Percentiles rank a stretch among this genome's conserved stretches.
Evolutionary conservation across 2,888 invertebrate species (phyloP).

Genomic region (Melangyna quadrimaculata): DNA sequence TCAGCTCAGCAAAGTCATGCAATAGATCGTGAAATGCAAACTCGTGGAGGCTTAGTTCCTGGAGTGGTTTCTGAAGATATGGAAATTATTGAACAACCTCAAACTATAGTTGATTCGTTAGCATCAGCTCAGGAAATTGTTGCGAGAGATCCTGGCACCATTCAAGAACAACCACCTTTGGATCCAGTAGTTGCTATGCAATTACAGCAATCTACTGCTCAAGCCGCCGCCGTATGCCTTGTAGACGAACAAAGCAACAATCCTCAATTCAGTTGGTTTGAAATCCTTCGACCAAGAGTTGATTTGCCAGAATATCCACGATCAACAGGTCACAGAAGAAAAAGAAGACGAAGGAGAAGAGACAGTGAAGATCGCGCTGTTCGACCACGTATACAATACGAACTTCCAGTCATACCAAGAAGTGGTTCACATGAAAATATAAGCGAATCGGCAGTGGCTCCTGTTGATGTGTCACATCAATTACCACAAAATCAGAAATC

Average conservation of each 20-base stretch:
- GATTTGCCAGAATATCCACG: slow-evolving; percentile 27
- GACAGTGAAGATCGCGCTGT: not conserved
- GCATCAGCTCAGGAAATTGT: not conserved
- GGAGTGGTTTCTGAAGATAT: not conserved
- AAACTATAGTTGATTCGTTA: not conserved
- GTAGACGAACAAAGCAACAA: not conserved
- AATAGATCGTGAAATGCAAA: not conserved
- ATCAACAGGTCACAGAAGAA: slow-evolving; percentile 5
- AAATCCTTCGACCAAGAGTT: slow-evolving; percentile 40
- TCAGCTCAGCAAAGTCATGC: too few relatives aligned
- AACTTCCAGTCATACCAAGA: slow-evolving; percentile 5
- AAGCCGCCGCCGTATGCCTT: not conserved
- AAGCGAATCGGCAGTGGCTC: not conserved
- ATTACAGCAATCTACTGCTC: not conserved
- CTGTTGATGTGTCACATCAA: not conserved
- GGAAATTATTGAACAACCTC: not conserved
- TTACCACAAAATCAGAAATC: not conserved
- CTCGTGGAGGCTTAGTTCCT: too few relatives aligned
- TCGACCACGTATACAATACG: not conserved
- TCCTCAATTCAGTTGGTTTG: slow-evolving; percentile 13
- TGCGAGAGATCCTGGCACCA: not conserved
- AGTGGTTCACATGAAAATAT: not conserved
- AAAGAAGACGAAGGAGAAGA: not conserved
- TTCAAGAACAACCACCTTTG: not conserved
- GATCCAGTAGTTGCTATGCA: not conserved